Conservation (phyloP, 1,140 invertebrate species). For the Caenorhabditis inopinata region DNA sequence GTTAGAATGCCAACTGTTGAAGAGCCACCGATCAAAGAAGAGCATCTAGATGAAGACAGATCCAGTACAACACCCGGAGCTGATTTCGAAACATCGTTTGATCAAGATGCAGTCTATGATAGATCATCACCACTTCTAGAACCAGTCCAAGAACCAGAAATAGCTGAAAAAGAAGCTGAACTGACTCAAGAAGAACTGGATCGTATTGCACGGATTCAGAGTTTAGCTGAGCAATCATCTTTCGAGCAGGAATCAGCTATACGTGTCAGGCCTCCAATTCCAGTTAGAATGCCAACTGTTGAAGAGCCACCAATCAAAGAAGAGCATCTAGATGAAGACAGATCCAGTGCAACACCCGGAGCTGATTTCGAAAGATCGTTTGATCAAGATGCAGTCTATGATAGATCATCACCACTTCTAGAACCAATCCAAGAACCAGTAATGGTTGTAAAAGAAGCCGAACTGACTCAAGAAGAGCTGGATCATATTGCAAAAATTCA, state of each 20-base stretch:
- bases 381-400: neutral
- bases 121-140: neutral
- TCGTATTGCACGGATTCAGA: neutral
- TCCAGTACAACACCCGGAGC: neutral
- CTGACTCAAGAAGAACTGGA: conserved; percentile 10
- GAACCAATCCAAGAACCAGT: neutral
- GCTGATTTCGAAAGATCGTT: neutral
- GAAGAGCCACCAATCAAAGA: no score
- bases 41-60: neutral
- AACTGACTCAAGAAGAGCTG: neutral
- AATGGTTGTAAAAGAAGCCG: neutral
- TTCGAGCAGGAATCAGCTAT: neutral
- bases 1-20: no score
- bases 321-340: neutral
- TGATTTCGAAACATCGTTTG: neutral
- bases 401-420: neutral
- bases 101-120: neutral
- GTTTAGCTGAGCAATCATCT: neutral
- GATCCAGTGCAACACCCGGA: neutral
- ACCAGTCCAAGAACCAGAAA: neutral
- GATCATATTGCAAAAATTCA: conserved; percentile 2
- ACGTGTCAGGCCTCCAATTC: neutral
- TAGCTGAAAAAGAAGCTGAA: neutral
- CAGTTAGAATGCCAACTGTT: no score
- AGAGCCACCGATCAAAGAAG: no score